Evolutionary conservation across 2,113 vertebrate species (phyloP).

Genomic region (Heteronetta atricapilla): DNA sequence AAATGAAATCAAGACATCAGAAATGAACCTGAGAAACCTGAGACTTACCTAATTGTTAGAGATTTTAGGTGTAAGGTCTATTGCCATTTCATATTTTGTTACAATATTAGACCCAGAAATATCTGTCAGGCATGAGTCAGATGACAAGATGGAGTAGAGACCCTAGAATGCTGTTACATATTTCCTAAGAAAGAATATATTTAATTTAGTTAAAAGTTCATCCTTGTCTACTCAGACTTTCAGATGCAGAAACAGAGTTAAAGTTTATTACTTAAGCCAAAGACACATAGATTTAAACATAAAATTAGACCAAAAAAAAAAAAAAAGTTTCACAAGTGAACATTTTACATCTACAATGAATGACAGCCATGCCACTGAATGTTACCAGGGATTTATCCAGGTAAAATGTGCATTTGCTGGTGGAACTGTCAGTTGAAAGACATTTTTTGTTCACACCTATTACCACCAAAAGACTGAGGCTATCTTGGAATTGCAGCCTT

Average conservation of each 20-base stretch:
- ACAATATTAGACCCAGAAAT: background rate
- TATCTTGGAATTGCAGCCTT: background rate
- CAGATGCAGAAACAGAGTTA: background rate
- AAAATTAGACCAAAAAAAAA: background rate
- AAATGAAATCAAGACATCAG: background rate
- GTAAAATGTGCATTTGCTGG: constrained; percentile 2
- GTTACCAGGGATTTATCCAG: background rate
- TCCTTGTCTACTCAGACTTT: background rate
- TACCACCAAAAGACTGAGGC: background rate
- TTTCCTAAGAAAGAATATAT: background rate
- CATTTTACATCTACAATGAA: background rate
- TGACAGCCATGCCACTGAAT: background rate
- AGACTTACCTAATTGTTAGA: background rate
- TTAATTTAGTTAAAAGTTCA: background rate
- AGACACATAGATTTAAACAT: background rate
- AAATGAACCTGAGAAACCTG: background rate
- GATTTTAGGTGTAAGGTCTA: background rate
- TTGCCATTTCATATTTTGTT: background rate
- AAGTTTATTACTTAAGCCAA: background rate
- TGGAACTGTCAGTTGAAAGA: constrained; percentile 23
- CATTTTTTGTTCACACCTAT: background rate
- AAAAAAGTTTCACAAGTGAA: background rate
- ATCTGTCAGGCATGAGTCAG: background rate
- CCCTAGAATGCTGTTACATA: background rate
- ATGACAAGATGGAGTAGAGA: background rate